Base-by-base conservation (phyloP, 2,888 invertebrate genomes). In the Tiliacea citrago region DNA sequence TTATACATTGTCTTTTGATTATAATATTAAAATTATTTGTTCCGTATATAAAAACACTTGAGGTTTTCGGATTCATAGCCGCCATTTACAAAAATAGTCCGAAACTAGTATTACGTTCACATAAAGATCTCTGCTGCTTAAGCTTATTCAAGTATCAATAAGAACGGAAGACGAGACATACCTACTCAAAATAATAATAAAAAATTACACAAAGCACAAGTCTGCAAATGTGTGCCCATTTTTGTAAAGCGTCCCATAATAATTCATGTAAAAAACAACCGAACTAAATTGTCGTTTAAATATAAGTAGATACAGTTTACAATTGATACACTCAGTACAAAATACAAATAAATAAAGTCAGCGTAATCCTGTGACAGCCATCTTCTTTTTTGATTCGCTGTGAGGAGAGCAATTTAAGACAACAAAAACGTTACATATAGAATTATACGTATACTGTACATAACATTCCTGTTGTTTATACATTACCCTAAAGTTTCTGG, bases 391-490 rank as follows among this genome's bases (percentile, higher is more conserved):
- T 79, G 68, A 57, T 73, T 55, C 71, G 94, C 72, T 88, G 95
- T 92, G 91, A 86, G 93, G 92, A 95, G 96, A 95, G 96, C 95
- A 96, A 96, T 96, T 94, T 95, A 96, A 95, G 96, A 96, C 96
- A 96, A 96, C 96, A 96, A 96, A 96, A 96, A 96, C 95, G 96
- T 96, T 96, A 96, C 96, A 96, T 96, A 96, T 96, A 96, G 96
- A 96, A 95, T 94, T 95, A 92, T 88, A 90, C 88, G 91, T 95
- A 94, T 95, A 96, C 96, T 96, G 96, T 96, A 96, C 95, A 95
- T 96, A 96, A 96, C 96, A 96, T 96, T 95, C 94, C 96, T 96
- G 96, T 96, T 96, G 96, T 96, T 96, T 95, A 94, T 95, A 94
- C 94, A 96, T 96, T 96, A 95, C 96, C 94, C 96, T 93, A 94